Base-by-base conservation (phyloP, 2,888 invertebrate genomes). In the Leptogaster cylindrica region DNA sequence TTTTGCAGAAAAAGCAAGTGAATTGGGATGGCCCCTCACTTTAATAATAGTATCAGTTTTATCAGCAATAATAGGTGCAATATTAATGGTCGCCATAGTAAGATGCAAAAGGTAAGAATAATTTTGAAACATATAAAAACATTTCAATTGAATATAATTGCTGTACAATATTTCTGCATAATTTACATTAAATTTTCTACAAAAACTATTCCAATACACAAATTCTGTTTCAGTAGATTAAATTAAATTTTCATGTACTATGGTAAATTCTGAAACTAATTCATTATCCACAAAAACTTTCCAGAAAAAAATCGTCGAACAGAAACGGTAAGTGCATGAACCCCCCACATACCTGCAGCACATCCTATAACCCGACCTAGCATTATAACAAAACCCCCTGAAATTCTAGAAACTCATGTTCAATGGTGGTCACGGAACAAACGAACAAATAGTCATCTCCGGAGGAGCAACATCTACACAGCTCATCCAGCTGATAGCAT, bases 51-150 rank as follows among this genome's bases (percentile, higher is more conserved):
- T 89, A 70, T 89, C 89, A 28, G 79, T 89, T 74, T 82, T 87
- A 74, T 89, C 89, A 67, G 89, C 89, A 69, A 83, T 88, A 68
- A 82, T 89, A 74, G 89, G 89, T 69, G 89, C 89, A 71, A 86
- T 88, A 74, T 83, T 89, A 71, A 89, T 89, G 89, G 86, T 89
- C 76, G 84, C 87, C 73, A 85, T 88, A 51, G 83, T 89, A 67
- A 88, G 88, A 76, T 89, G 88, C 78, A 83, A 85, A 81, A 86
- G 86, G 86, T 86, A 79, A 79, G 82, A 79, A n/a, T n/a, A n/a
- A n/a, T n/a, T n/a, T n/a, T n/a, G n/a, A n/a, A n/a, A n/a, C n/a
- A n/a, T n/a, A n/a, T n/a, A n/a, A n/a, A n/a, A n/a, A n/a, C n/a
- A n/a, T n/a, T n/a, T n/a, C n/a, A n/a, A n/a, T n/a, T n/a, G n/a